phyloP scores from a whole-genome alignment of 1,140 invertebrate species.

The Leptinotarsa undecemlineata region DNA sequence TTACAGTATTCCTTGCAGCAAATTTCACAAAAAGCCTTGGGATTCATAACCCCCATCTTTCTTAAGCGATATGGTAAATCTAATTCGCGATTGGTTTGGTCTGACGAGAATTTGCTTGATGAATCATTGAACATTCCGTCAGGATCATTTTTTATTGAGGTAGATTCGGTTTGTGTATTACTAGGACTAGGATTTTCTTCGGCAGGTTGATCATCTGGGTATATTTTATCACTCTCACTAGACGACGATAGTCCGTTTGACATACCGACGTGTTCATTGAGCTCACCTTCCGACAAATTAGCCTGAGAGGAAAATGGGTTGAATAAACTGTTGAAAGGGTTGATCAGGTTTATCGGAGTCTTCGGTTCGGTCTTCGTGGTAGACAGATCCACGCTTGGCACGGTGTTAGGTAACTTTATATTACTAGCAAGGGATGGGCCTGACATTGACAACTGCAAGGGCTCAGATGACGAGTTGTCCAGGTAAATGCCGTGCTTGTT shows the following conservation, averaged over 20 bases:
- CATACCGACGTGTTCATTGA: constrained; percentile 37
- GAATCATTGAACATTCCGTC: constrained; percentile 45
- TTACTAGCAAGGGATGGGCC: constrained; percentile 46
- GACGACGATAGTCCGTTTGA: constrained; percentile 45
- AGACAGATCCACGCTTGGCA: constrained; percentile 54
- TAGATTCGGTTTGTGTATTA: constrained; percentile 47
- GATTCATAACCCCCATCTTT: constrained; percentile 79
- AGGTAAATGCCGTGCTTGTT: constrained; percentile 91
- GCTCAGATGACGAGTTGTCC: constrained; percentile 60
- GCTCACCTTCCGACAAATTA: constrained; percentile 40
- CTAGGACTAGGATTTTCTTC: constrained; percentile 48
- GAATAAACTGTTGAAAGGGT: constrained; percentile 44
- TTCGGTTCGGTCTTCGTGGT: constrained; percentile 54
- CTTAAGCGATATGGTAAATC: constrained; percentile 73
- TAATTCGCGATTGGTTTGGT: constrained; percentile 48
- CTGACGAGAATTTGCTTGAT: constrained; percentile 48
- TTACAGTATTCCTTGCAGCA: constrained; percentile 96
- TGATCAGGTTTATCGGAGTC: constrained; percentile 44
- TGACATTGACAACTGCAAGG: constrained; percentile 53
- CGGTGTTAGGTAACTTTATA: constrained; percentile 46
- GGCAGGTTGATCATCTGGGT: constrained; percentile 38
- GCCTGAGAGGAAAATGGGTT: constrained; percentile 40
- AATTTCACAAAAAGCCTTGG: constrained; percentile 90
- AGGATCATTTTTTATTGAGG: constrained; percentile 50
- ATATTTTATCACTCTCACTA: constrained; percentile 42